Conservation (phyloP, 1,140 invertebrate genomes). For the Anagrus nilaparvatae region DNA sequence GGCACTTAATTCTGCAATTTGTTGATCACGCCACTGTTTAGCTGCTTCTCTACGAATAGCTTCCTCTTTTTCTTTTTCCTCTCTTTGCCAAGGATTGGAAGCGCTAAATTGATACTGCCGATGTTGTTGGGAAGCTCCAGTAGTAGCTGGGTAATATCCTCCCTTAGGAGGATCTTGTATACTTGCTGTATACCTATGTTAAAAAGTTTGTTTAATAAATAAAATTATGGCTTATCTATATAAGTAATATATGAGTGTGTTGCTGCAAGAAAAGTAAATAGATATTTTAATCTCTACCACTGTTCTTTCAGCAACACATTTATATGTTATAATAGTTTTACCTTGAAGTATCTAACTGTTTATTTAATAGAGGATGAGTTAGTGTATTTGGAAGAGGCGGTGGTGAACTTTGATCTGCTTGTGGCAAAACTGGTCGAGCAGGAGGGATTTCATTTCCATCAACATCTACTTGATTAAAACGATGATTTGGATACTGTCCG, state of each 20-base stretch:
- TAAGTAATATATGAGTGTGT: no score
- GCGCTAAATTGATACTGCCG: conserved; percentile 43
- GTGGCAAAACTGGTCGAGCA: conserved; percentile 26
- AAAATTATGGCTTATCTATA: no score
- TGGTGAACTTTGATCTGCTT: conserved; percentile 47
- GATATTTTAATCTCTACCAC: neutral
- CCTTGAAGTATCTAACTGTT: conserved; percentile 34
- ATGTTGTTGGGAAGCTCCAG: conserved; percentile 30
- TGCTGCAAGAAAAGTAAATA: conserved; percentile 4
- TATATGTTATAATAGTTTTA: conserved; percentile 13
- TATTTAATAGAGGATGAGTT: conserved; percentile 61
- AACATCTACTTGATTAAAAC: conserved; percentile 20
- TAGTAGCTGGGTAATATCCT: conserved; percentile 51
- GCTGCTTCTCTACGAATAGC: conserved; percentile 60
- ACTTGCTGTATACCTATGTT: conserved; percentile 58
- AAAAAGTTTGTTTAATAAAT: no score
- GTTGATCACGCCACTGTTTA: conserved; percentile 67
- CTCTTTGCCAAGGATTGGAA: conserved; percentile 78
- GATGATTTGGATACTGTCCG: conserved; percentile 26
- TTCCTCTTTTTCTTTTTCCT: conserved; percentile 74
- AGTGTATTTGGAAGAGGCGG: conserved; percentile 59
- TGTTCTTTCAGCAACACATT: neutral
- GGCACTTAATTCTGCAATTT: conserved; percentile 65
- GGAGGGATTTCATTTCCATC: conserved; percentile 25
- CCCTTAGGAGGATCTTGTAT: conserved; percentile 65